Conservation (phyloP, 2,113 vertebrate species). For the Fulmarus glacialis region DNA sequence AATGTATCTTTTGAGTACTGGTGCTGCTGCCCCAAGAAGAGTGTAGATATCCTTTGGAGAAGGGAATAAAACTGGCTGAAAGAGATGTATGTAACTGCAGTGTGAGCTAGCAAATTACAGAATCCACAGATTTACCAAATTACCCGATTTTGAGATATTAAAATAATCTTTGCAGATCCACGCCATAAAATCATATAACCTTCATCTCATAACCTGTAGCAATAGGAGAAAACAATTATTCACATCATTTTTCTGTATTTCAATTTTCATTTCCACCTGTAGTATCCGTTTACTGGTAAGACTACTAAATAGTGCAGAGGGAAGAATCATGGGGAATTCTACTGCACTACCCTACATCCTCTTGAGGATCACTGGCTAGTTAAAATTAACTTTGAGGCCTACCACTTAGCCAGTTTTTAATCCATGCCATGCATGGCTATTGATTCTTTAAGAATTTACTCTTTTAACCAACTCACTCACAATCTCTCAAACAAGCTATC, state of each 20-base stretch:
- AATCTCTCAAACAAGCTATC: not conserved
- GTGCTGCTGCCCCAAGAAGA: not conserved
- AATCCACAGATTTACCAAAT: not conserved
- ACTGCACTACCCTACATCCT: not conserved
- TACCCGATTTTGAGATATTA: not conserved
- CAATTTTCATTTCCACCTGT: not conserved
- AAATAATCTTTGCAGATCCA: not conserved
- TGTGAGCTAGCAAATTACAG: not conserved
- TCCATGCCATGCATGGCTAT: not conserved
- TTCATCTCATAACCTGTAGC: not conserved
- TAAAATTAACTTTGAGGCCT: not conserved
- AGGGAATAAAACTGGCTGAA: not conserved
- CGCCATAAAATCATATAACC: not conserved
- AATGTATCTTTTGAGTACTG: not conserved
- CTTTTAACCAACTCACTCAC: not conserved
- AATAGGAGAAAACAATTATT: not conserved
- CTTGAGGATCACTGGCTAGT: not conserved
- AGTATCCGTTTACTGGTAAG: not conserved
- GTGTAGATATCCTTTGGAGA: not conserved
- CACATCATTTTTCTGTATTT: not conserved
- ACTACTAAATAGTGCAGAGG: not conserved
- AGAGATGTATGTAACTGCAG: accelerated
- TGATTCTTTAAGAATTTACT: not conserved
- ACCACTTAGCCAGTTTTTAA: not conserved
- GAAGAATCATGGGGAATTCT: not conserved